Evolutionary conservation across 2,113 vertebrate species (phyloP).

Genomic region (Coturnix japonica): DNA sequence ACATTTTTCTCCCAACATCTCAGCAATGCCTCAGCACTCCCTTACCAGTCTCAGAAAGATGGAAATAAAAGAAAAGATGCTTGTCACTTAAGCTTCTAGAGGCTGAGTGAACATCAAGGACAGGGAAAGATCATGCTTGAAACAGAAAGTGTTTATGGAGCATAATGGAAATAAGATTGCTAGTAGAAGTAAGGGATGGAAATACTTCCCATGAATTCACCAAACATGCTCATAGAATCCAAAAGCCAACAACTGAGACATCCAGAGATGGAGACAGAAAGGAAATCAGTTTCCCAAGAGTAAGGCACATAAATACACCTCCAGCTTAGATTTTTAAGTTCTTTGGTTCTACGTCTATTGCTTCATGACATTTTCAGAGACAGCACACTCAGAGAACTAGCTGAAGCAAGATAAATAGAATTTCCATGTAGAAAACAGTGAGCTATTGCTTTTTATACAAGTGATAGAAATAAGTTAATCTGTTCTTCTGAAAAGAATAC

Average conservation of each 20-base stretch:
- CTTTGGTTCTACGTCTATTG: not conserved
- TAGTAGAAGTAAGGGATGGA: not conserved
- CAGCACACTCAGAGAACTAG: not conserved
- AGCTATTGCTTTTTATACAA: not conserved
- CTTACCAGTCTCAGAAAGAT: not conserved
- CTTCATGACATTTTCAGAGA: not conserved
- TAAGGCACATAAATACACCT: not conserved
- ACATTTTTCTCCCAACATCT: rapidly evolving
- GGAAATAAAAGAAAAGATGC: not conserved
- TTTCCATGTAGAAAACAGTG: not conserved
- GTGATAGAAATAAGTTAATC: not conserved
- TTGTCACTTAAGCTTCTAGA: not conserved
- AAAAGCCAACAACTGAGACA: not conserved
- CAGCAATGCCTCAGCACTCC: not conserved
- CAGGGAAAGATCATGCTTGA: not conserved
- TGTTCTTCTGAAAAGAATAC: not conserved
- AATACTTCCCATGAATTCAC: not conserved
- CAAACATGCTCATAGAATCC: not conserved
- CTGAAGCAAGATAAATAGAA: not conserved
- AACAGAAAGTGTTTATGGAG: not conserved
- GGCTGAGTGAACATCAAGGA: not conserved
- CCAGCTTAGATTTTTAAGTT: not conserved
- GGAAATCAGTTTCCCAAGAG: not conserved
- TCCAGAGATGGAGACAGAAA: not conserved
- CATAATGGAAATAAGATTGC: not conserved